Evolutionary conservation across 2,888 invertebrate species (phyloP), one percentile per base, ranked within the genome.

Genomic region (Ectemnius lituratus): DNA sequence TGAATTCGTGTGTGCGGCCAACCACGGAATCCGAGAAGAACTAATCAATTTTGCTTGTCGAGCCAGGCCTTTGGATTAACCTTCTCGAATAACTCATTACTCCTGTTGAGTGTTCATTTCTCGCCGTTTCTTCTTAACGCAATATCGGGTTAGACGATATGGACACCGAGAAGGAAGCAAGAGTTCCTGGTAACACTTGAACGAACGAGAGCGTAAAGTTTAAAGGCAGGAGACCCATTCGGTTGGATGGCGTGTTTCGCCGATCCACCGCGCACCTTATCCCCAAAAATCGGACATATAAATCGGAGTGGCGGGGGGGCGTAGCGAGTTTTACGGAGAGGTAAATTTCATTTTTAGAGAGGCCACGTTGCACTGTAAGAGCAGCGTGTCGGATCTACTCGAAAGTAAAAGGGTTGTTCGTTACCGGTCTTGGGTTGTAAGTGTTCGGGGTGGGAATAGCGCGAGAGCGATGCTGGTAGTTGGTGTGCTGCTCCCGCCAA

Each of bases 341-440:
- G 86, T 84, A 86, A 87, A 86, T 87, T 85, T 74, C 72, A 67
- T 78, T 78, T 77, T 82, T 65, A 70, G 70, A 49, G 47, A 63
- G 70, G 76, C 23, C 23, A 23, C 23, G 3, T 3, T 23, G 23
- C 72, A 62, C 58, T 60, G 68, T 71, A 62, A 37, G 37, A 76
- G 71, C 71, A 72, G 76, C 68, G 70, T 63, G 71, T 69, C 69
- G 78, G 76, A 76, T 37, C 37, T 77, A 64, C 70, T 81, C 70
- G 73, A 70, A 78, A 80, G 83, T 78, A 80, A 81, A 83, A 76
- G 82, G 76, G 71, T 78, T 78, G 73, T 77, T 78, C 71, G 76
- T 70, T 74, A 77, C 69, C 8, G 75, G 65, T 76, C 69, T 37
- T 62, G 70, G 64, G 73, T 61, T 56, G 67, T 60, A 57, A 23